phyloP scores from a whole-genome alignment of 92 coral and sea anemone species.

The Ricordea florida region DNA sequence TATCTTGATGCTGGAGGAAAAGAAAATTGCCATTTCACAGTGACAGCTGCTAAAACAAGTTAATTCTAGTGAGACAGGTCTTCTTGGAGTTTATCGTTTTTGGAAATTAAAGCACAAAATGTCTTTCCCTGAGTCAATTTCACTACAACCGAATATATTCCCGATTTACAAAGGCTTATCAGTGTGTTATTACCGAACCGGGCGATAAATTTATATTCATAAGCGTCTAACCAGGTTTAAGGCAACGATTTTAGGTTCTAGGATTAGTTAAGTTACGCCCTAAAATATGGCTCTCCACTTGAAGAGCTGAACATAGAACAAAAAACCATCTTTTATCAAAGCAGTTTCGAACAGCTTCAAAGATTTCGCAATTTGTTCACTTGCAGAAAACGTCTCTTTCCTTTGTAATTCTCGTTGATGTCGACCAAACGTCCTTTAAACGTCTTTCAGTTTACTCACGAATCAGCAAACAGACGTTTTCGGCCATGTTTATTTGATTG shows the following conservation, averaged over 20 bases:
- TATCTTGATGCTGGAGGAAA: neutral
- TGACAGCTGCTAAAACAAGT: constrained; percentile 61
- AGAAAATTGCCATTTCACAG: constrained; percentile 56
- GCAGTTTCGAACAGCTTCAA: too few species aligned
- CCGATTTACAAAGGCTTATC: neutral
- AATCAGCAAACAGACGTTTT: constrained; percentile 33
- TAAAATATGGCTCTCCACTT: neutral
- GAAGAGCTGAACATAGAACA: neutral
- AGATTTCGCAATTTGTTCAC: too few species aligned
- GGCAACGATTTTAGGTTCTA: neutral
- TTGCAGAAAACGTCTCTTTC: too few species aligned
- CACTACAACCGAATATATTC: neutral
- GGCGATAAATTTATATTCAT: too few species aligned
- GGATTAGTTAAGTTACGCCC: constrained; percentile 3
- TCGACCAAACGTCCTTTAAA: neutral
- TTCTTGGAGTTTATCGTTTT: constrained; percentile 37
- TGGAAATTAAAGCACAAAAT: constrained; percentile 12
- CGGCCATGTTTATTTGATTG: constrained; percentile 39
- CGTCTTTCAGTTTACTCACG: neutral
- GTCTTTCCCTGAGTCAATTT: constrained; percentile 1
- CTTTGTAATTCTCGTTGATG: too few species aligned
- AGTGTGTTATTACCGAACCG: too few species aligned
- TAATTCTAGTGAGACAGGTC: constrained; percentile 30
- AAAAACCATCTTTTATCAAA: neutral
- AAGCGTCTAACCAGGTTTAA: too few species aligned